These are phyloP conservation scores for Pomacea maculata DNA, from an alignment of 1,140 invertebrate genomes.

Conservation along the genomic window DNA sequence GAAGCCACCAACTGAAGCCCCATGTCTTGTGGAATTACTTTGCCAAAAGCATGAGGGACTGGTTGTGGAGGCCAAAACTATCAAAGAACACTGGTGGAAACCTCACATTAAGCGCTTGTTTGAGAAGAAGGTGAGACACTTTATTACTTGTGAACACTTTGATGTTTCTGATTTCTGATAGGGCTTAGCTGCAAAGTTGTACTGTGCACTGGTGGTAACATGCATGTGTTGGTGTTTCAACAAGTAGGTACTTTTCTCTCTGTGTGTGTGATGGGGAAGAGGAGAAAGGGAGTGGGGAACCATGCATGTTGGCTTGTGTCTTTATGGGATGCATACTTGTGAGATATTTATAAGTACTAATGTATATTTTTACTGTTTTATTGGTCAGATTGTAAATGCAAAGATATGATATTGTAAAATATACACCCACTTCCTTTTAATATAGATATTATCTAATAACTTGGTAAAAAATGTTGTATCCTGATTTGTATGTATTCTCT, in stretches of 20 bases:
- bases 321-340: no score
- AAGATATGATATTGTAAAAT: no score
- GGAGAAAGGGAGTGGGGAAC: not conserved
- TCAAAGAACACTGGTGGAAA: slow-evolving; percentile 90
- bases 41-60: slow-evolving; percentile 84
- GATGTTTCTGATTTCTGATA: no score
- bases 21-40: slow-evolving; percentile 85
- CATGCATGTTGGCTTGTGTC: not conserved
- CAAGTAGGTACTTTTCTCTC: not conserved
- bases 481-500: no score
- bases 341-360: no score
- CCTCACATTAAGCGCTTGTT: slow-evolving; percentile 83
- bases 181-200: not conserved
- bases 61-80: slow-evolving; percentile 84
- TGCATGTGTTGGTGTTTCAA: not conserved
- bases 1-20: slow-evolving; percentile 73
- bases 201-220: not conserved
- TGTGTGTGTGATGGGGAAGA: not conserved
- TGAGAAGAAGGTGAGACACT: slow-evolving; percentile 73
- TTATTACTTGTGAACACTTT: not conserved
- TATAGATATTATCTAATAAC: no score
- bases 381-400: no score
- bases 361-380: no score
- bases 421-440: no score
- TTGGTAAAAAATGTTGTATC: no score